These are phyloP conservation scores for Microhierax caerulescens DNA, from an alignment of 2,797 vertebrate genomes.

Conservation along the genomic window DNA sequence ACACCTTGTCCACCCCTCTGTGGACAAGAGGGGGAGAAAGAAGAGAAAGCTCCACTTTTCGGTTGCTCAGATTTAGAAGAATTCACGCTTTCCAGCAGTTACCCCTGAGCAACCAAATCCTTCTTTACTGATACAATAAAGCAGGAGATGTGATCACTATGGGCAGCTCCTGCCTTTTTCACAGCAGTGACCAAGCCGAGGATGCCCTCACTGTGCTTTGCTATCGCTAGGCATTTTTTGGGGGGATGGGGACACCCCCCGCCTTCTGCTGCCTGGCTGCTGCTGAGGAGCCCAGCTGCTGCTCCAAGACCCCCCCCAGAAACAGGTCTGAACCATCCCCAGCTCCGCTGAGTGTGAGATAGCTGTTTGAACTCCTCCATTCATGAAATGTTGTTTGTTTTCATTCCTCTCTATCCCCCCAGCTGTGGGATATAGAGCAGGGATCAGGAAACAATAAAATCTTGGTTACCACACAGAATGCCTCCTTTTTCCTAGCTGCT, in stretches of 20 bases:
- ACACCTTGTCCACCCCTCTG: no score
- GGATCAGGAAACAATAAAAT: conserved; percentile 52
- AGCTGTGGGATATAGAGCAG: background rate
- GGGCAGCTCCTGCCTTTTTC: background rate
- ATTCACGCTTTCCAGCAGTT: background rate
- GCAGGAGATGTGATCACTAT: accelerated
- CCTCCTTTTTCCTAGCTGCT: background rate
- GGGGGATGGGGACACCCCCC: no score
- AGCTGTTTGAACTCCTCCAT: background rate
- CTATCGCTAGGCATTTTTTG: accelerated
- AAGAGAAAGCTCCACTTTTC: background rate
- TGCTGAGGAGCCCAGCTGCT: background rate
- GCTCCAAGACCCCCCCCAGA: background rate
- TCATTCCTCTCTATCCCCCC: background rate
- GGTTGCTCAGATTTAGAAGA: background rate
- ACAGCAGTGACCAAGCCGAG: accelerated
- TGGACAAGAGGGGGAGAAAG: background rate
- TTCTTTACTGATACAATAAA: accelerated
- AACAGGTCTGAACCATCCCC: background rate
- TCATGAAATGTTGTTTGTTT: background rate
- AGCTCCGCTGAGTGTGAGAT: background rate
- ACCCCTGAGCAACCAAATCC: accelerated
- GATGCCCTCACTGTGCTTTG: accelerated
- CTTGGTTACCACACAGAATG: conserved; percentile 38
- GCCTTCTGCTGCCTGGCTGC: background rate